Evolutionary conservation across 92 coral and sea anemone species (phyloP).

Genomic region (Virgularia gustaviana): DNA sequence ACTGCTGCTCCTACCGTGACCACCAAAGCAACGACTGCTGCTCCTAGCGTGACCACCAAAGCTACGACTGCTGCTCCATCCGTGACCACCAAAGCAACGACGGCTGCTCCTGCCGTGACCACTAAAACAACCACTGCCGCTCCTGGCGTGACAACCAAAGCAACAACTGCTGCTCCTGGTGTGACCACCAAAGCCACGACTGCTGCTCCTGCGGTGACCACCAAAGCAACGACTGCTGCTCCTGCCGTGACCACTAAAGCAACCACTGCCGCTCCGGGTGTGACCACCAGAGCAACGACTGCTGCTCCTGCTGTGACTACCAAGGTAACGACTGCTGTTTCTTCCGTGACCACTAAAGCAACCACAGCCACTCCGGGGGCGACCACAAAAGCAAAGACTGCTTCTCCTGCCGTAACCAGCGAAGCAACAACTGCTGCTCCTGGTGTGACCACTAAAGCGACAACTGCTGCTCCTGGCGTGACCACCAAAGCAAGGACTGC

Average conservation of each 20-base stretch:
- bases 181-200: not conserved
- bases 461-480: constrained; percentile 1
- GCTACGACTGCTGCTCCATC: not conserved
- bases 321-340: no score
- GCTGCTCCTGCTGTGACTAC: no score
- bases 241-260: not conserved
- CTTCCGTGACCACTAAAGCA: no score
- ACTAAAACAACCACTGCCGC: not conserved
- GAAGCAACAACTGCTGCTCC: no score
- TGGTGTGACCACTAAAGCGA: constrained; percentile 8
- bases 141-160: not conserved
- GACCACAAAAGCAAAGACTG: not conserved
- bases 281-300: no score
- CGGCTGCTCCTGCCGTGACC: not conserved
- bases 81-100: not conserved
- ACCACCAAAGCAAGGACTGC: constrained; percentile 1
- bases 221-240: not conserved
- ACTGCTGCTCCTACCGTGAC: not conserved
- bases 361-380: no score
- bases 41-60: not conserved
- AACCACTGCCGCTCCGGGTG: no score
- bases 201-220: not conserved
- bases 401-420: not conserved
- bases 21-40: not conserved
- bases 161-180: not conserved